Conservation (phyloP, 2,888 invertebrate genomes). For the Heliconius hortense region DNA sequence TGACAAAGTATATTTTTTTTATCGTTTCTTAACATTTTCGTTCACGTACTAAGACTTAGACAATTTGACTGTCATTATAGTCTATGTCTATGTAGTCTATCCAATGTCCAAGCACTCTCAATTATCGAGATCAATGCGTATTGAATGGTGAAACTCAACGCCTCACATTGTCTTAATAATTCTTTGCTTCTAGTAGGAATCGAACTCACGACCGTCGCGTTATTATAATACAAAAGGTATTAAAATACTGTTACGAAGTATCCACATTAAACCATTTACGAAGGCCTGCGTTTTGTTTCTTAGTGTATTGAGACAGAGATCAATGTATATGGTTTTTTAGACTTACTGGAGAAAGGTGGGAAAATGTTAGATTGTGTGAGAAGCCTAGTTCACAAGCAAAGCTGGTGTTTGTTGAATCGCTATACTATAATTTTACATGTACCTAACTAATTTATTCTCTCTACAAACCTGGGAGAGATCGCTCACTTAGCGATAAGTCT, state of each 20-base stretch:
- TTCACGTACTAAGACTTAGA: too few relatives aligned
- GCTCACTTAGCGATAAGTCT: too few relatives aligned
- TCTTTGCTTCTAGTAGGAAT: background rate
- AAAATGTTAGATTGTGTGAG: conserved; percentile 48
- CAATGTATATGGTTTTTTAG: background rate
- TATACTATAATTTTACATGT: background rate
- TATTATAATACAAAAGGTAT: conserved; percentile 11
- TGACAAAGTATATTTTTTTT: too few relatives aligned
- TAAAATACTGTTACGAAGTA: conserved; percentile 16
- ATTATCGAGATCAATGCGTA: too few relatives aligned
- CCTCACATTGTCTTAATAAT: background rate
- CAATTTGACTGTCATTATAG: too few relatives aligned
- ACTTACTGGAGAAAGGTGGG: conserved; percentile 56
- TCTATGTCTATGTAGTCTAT: too few relatives aligned
- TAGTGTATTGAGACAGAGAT: conserved; percentile 1
- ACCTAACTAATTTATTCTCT: background rate
- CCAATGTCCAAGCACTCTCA: too few relatives aligned
- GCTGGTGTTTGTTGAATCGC: background rate
- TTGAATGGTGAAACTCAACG: too few relatives aligned
- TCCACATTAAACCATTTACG: background rate
- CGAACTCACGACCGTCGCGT: background rate
- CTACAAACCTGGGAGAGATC: too few relatives aligned
- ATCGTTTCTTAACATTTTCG: too few relatives aligned
- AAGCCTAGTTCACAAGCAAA: conserved; percentile 40
- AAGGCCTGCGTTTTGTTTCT: background rate